Percentiles rank a stretch among this genome's conserved stretches.
These are phyloP conservation scores for Myodes glareolus DNA, from an alignment of 2,113 vertebrate genomes.

Conservation along the genomic window DNA sequence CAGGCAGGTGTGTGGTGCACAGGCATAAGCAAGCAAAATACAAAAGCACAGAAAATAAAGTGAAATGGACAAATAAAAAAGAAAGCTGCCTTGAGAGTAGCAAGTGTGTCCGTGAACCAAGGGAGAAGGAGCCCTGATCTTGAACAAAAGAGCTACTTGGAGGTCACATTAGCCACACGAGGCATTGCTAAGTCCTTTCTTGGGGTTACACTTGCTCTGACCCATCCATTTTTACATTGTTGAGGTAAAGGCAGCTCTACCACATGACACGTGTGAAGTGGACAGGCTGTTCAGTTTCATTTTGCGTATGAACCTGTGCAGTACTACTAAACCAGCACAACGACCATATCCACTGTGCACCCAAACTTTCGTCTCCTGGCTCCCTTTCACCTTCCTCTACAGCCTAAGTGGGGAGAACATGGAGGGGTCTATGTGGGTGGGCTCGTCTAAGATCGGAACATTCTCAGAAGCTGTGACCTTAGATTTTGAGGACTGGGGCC, in stretches of 20 bases:
- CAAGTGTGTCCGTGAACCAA: not conserved
- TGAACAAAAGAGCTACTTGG: not conserved
- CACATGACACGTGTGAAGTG: conserved; percentile 13
- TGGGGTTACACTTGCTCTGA: not conserved
- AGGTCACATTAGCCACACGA: not conserved
- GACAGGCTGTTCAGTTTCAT: not conserved
- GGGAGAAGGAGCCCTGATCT: not conserved
- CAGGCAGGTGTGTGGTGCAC: not conserved
- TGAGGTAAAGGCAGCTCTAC: not conserved
- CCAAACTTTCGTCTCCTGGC: not conserved
- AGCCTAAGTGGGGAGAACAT: not conserved
- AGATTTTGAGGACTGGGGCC: not conserved
- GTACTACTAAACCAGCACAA: not conserved
- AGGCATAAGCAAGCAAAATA: not conserved
- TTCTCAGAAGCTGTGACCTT: not conserved
- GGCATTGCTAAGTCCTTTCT: not conserved
- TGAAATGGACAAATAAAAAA: not conserved
- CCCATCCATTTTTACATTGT: not conserved
- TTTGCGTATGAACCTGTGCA: not conserved
- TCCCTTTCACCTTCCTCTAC: conserved; percentile 44
- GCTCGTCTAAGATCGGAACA: conserved; percentile 43
- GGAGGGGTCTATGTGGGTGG: not conserved
- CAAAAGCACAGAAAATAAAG: not conserved
- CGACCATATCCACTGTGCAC: not conserved
- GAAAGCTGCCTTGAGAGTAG: not conserved